Percentiles rank a stretch among this genome's conserved stretches.
These are phyloP conservation scores for Patella caerulea DNA, from an alignment of 2,888 invertebrate species.

Conservation along the genomic window DNA sequence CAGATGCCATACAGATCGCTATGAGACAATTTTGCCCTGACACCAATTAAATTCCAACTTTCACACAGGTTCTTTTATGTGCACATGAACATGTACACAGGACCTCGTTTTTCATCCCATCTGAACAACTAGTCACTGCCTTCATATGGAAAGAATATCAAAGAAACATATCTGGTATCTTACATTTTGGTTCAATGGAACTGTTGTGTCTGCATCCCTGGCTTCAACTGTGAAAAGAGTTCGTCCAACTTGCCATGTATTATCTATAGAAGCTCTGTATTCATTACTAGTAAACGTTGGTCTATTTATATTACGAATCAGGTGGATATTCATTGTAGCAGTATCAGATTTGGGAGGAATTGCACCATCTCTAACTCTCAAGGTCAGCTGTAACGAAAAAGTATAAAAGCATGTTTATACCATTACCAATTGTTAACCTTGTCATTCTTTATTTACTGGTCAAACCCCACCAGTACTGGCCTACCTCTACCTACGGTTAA, in stretches of 20 bases:
- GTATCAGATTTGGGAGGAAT: conserved; percentile 44
- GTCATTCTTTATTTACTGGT: too few species aligned
- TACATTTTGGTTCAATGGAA: conserved; percentile 42
- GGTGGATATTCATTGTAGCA: conserved; percentile 50
- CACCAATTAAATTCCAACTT: too few species aligned
- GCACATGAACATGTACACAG: too few species aligned
- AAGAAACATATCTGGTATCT: conserved; percentile 5
- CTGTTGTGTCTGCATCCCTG: conserved; percentile 44
- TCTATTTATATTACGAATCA: conserved; percentile 55
- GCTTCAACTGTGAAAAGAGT: conserved; percentile 49
- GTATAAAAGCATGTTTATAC: not conserved
- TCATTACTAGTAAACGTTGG: conserved; percentile 50
- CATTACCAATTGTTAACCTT: too few species aligned
- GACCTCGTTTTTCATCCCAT: too few species aligned
- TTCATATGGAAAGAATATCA: too few species aligned
- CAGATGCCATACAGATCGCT: too few species aligned
- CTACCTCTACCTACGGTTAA: too few species aligned
- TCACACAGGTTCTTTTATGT: too few species aligned
- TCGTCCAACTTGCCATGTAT: conserved; percentile 44
- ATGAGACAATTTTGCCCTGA: too few species aligned
- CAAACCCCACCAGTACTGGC: too few species aligned
- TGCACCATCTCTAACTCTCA: conserved; percentile 46
- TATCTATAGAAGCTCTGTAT: conserved; percentile 41
- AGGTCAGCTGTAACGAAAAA: conserved; percentile 47
- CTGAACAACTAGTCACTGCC: too few species aligned